Conservation (phyloP, 2,113 vertebrate species). For the Phrynocephalus versicolor region DNA sequence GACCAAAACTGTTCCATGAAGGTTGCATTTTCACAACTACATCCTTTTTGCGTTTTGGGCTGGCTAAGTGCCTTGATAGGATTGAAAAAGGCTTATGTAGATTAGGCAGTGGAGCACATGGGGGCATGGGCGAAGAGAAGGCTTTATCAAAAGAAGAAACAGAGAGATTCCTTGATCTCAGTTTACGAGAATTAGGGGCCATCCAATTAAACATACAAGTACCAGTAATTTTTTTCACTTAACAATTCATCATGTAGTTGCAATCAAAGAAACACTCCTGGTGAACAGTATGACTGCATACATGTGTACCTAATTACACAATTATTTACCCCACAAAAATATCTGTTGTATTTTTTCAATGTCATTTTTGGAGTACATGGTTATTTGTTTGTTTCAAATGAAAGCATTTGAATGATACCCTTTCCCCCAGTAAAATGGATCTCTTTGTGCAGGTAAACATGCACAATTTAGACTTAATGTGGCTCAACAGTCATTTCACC, state of each 20-base stretch:
- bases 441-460: not conserved
- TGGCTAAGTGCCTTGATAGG: not conserved
- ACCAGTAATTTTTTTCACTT: not conserved
- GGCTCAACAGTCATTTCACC: not conserved
- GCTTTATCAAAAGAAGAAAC: not conserved
- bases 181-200: not conserved
- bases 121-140: not conserved
- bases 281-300: not conserved
- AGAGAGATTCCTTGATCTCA: not conserved
- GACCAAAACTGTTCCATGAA: not conserved
- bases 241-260: not conserved
- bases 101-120: not conserved
- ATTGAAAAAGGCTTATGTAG: not conserved
- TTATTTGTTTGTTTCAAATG: not conserved
- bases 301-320: not conserved
- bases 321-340: not conserved
- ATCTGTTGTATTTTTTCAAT: not conserved
- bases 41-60: not conserved
- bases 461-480: not conserved
- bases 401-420: not conserved
- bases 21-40: not conserved
- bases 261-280: not conserved
- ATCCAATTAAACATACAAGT: not conserved
- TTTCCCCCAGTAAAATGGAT: not conserved
- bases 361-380: not conserved